Base-by-base conservation (phyloP, 2,888 invertebrate species). In the Drosophila niveifrons region DNA sequence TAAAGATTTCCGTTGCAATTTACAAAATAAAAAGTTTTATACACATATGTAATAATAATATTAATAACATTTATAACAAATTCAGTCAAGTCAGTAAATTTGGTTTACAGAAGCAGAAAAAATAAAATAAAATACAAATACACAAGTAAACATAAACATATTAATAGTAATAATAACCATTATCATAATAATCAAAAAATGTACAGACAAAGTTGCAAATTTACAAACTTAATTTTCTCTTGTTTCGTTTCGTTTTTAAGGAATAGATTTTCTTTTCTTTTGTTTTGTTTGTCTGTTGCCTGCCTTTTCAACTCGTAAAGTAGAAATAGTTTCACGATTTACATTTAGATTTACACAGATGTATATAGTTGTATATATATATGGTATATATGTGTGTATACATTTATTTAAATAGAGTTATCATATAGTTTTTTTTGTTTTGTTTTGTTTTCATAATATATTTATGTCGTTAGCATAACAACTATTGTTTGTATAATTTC, bases 61-160 rank as follows among this genome's bases (percentile, higher is more conserved):
- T 72, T 84, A 84, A 87, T 82, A 84, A 84, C 80, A 84, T 84
- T 87, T 78, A 88, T 88, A 88, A 86, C 89, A 80, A 86, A 86
- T 86, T 86, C 85, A 86, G 85, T 86, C 85, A 89, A 88, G 89
- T 84, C 83, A 81, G 82, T 86, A 89, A 89, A 80, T 86, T 86
- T 89, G 85, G 89, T 85, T 78, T 84, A 79, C 88, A 84, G 77
- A 89, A 84, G 81, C 81, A 73, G 74, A 87, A 78, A 56, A 72
- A 70, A 75, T 69, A 75, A 78, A 69, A 63, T 82, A 55, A 82
- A 82, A 75, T 72, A 80, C 65, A 77, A 70, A 79, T 64, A 72
- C 59, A 55, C 62, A 51, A 64, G 64, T 80, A 59, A 82, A 72
- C 67, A 75, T 66, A 82, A 50, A 66, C 44, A 59, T 66, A 71